Conservation (phyloP, 2,888 invertebrate species). For the Zhuqinia jingwanae region DNA sequence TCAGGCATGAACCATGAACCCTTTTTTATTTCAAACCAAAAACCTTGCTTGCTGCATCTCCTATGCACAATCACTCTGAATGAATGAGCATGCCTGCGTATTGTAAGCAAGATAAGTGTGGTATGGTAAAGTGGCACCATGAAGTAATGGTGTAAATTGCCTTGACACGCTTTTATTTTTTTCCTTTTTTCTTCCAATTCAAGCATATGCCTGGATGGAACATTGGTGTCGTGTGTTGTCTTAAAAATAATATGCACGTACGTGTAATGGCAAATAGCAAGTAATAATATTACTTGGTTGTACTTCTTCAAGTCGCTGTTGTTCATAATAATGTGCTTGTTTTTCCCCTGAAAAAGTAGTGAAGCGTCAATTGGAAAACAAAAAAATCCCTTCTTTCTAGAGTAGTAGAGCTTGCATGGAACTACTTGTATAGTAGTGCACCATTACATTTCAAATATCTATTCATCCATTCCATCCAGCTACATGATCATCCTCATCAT, state of each 20-base stretch:
- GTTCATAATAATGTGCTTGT: background rate
- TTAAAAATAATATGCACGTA: slow-evolving; percentile 35
- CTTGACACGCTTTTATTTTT: slow-evolving; percentile 54
- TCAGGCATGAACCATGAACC: slow-evolving; percentile 64
- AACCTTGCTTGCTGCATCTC: background rate
- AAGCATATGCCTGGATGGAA: too few relatives aligned
- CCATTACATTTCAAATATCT: slow-evolving; percentile 9
- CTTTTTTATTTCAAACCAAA: slow-evolving; percentile 6
- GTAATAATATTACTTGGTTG: slow-evolving; percentile 17
- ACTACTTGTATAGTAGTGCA: background rate
- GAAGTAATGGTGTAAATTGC: slow-evolving; percentile 64
- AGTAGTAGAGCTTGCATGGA: background rate
- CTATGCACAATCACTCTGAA: background rate
- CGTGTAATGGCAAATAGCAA: slow-evolving; percentile 3
- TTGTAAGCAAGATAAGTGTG: slow-evolving; percentile 25
- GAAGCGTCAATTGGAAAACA: slow-evolving; percentile 49
- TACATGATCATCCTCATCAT: slow-evolving; percentile 50
- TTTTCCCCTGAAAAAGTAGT: slow-evolving; percentile 16
- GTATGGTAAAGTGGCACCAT: slow-evolving; percentile 28
- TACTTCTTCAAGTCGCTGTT: background rate
- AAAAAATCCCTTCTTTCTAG: slow-evolving; percentile 23
- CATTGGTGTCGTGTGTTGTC: slow-evolving; percentile 7
- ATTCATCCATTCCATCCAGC: slow-evolving; percentile 22
- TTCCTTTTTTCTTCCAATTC: background rate
- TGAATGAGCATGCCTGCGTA: slow-evolving; percentile 24